Percentiles rank a stretch among this genome's conserved stretches.
These are phyloP conservation scores for Syrphus vitripennis DNA, from an alignment of 2,888 invertebrate species.

Conservation along the genomic window DNA sequence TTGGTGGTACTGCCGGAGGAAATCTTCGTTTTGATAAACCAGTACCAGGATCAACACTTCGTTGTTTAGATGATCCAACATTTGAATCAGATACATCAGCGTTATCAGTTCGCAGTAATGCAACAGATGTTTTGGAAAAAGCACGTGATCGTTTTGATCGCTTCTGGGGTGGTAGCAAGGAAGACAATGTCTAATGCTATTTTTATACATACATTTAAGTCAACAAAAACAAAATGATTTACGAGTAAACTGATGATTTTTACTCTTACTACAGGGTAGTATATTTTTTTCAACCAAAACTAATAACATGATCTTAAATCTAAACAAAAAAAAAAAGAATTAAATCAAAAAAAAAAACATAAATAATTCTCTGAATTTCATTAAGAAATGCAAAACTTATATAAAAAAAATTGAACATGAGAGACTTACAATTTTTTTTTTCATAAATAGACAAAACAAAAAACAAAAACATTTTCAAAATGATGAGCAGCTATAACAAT, in stretches of 20 bases:
- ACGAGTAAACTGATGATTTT: constrained; percentile 39
- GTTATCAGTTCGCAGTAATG: constrained; percentile 79
- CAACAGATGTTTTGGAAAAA: constrained; percentile 89
- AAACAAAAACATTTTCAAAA: not conserved
- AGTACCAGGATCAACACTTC: constrained; percentile 82
- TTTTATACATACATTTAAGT: constrained; percentile 29
- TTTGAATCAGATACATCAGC: constrained; percentile 79
- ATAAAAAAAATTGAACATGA: not conserved
- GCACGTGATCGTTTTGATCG: constrained; percentile 92
- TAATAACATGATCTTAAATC: not conserved
- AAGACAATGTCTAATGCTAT: constrained; percentile 82
- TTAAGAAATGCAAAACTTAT: constrained; percentile 13
- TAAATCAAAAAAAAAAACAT: not conserved
- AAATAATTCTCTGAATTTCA: constrained; percentile 10
- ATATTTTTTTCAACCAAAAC: constrained; percentile 7
- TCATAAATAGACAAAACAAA: not conserved
- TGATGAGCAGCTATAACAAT: not conserved
- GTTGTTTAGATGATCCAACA: constrained; percentile 83
- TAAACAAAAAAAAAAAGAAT: not conserved
- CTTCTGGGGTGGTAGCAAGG: constrained; percentile 90
- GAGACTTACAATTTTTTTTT: not conserved
- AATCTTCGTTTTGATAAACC: constrained; percentile 77
- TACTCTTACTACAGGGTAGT: constrained; percentile 54
- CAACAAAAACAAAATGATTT: constrained; percentile 4
- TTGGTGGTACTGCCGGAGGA: constrained; percentile 77